Percentiles rank a stretch among this genome's conserved stretches.
These are phyloP conservation scores for Brachionus manjavacas DNA, from an alignment of 1,140 invertebrate species.

Conservation along the genomic window DNA sequence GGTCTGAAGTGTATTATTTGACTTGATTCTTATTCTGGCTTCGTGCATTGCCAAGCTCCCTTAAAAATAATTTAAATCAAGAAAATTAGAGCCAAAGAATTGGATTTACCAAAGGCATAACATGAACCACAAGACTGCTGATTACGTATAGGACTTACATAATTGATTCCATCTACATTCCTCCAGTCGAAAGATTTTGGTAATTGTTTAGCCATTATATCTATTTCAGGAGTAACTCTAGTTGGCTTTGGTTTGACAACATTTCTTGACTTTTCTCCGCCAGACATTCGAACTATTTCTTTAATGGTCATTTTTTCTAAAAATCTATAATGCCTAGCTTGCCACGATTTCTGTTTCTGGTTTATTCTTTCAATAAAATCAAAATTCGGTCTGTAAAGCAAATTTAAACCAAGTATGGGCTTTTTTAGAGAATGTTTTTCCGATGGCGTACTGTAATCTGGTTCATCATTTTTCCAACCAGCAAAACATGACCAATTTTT, in stretches of 20 bases:
- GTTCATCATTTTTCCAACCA: background rate
- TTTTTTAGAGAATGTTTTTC: background rate
- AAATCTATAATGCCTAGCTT: conserved; percentile 54
- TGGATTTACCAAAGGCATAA: conserved; percentile 60
- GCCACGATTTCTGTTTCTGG: conserved; percentile 56
- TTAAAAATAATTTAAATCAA: conserved; percentile 41
- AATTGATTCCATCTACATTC: conserved; percentile 59
- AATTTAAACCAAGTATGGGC: background rate
- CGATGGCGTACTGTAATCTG: background rate
- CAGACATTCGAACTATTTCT: conserved; percentile 53
- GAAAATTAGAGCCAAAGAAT: no score
- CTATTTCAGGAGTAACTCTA: background rate
- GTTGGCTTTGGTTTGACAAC: background rate
- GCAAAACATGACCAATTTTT: conserved; percentile 34
- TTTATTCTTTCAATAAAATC: conserved; percentile 56
- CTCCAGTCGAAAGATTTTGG: conserved; percentile 61
- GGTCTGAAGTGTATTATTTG: conserved; percentile 56
- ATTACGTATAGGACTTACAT: conserved; percentile 61
- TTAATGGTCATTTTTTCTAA: conserved; percentile 53
- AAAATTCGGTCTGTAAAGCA: conserved; percentile 38
- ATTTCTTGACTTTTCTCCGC: conserved; percentile 52
- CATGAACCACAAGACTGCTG: conserved; percentile 61
- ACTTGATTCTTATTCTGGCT: conserved; percentile 55
- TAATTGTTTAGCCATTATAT: conserved; percentile 47
- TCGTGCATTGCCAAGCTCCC: conserved; percentile 53